A percentile compares a stretch with the other conserved stretches of the same genome.
Conservation (phyloP, 2,113 vertebrate species). For the Colius striatus region DNA sequence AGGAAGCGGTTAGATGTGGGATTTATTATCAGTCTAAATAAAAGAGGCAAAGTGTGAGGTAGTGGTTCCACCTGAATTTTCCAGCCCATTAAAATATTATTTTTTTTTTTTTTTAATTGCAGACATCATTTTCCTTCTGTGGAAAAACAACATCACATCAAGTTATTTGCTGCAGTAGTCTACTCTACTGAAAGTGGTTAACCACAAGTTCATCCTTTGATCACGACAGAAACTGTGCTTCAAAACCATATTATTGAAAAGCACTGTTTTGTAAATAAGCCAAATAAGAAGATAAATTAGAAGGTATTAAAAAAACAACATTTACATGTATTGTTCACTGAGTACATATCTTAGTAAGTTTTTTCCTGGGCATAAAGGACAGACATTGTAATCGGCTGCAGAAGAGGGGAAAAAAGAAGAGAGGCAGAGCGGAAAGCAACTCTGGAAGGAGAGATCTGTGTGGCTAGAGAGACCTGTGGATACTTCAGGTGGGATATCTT, state of each 20-base stretch:
- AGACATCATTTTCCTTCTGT: background rate
- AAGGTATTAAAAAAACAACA: background rate
- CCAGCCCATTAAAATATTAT: background rate
- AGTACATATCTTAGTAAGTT: background rate
- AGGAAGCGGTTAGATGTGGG: conserved; percentile 48
- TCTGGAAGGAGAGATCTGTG: background rate
- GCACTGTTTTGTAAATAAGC: background rate
- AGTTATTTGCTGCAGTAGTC: background rate
- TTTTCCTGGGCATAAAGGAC: background rate
- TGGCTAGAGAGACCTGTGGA: background rate
- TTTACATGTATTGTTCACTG: background rate
- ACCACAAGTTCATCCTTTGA: background rate
- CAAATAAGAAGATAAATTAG: background rate
- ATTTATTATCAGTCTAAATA: conserved; percentile 17
- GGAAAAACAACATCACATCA: background rate
- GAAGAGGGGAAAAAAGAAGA: background rate
- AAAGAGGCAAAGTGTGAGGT: background rate
- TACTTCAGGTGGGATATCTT: background rate
- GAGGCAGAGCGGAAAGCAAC: fast-evolving
- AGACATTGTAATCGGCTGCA: background rate
- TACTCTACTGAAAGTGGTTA: background rate
- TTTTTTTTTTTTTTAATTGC: conserved; percentile 8
- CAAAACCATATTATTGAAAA: background rate
- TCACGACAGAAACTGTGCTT: background rate
- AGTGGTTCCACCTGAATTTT: conserved; percentile 12